These are phyloP conservation scores for Callipepla californica DNA, from an alignment of 2,113 vertebrate species.

Conservation along the genomic window DNA sequence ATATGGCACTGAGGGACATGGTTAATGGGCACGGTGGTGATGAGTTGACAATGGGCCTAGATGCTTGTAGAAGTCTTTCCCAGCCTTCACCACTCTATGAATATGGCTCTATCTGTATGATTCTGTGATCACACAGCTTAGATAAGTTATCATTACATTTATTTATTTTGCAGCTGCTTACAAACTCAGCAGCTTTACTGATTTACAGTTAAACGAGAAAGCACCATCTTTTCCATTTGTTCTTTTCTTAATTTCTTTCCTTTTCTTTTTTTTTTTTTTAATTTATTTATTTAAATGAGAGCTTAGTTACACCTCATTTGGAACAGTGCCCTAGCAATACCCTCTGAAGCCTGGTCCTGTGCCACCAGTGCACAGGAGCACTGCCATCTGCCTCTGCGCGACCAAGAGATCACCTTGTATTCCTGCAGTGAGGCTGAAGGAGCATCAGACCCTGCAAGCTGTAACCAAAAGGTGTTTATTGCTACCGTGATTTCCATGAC, in stretches of 20 bases:
- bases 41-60: too few relatives aligned
- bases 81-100: too few relatives aligned
- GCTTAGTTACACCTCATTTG: background rate
- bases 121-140: background rate
- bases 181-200: background rate
- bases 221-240: background rate
- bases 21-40: too few relatives aligned
- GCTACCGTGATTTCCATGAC: background rate
- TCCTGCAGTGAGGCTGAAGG: background rate
- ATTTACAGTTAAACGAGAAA: background rate
- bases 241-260: background rate
- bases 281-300: background rate
- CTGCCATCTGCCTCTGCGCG: fast-evolving
- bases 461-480: background rate
- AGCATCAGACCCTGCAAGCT: background rate
- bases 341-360: background rate
- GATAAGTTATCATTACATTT: background rate
- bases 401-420: background rate
- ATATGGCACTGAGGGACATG: too few relatives aligned
- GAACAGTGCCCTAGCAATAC: background rate
- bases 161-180: background rate
- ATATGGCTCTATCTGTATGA: too few relatives aligned
- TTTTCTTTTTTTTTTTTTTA: background rate
- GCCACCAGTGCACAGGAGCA: fast-evolving
- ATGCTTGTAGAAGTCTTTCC: too few relatives aligned